Evolutionary conservation across 2,797 vertebrate species (phyloP).

Genomic region (Poliocrania exsul): DNA sequence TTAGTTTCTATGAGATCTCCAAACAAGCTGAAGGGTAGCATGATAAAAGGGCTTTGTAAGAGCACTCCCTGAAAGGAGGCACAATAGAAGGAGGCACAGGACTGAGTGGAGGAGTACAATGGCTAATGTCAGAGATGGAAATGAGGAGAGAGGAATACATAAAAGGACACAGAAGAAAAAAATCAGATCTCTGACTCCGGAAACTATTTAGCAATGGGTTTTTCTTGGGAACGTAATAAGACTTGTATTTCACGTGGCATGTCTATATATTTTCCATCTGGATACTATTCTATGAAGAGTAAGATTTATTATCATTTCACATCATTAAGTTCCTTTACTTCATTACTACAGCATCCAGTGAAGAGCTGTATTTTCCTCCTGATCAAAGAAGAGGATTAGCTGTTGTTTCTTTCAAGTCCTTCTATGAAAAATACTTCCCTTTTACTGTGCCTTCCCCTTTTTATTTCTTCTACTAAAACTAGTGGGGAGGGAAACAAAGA

Average conservation of each 20-base stretch:
- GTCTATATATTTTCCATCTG: constrained; percentile 2
- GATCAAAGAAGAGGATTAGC: background rate
- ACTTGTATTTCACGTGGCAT: background rate
- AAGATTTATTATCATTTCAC: constrained; percentile 10
- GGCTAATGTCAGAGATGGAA: background rate
- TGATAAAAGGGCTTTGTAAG: background rate
- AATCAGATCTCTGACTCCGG: background rate
- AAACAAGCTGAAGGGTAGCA: background rate
- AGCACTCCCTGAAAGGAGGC: background rate
- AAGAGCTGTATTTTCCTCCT: background rate
- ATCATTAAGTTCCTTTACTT: constrained; percentile 10
- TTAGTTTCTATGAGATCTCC: background rate
- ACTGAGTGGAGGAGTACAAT: background rate
- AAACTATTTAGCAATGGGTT: background rate
- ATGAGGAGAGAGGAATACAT: background rate
- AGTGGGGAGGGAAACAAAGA: background rate
- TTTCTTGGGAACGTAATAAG: background rate
- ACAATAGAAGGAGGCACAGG: background rate
- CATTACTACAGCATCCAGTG: background rate
- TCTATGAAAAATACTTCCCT: background rate
- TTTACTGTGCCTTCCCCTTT: background rate
- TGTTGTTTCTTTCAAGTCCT: background rate
- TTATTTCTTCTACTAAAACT: background rate
- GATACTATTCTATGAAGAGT: background rate
- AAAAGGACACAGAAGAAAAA: background rate